These are phyloP conservation scores for Amiota mariae DNA, from an alignment of 2,888 invertebrate species.

Conservation along the genomic window DNA sequence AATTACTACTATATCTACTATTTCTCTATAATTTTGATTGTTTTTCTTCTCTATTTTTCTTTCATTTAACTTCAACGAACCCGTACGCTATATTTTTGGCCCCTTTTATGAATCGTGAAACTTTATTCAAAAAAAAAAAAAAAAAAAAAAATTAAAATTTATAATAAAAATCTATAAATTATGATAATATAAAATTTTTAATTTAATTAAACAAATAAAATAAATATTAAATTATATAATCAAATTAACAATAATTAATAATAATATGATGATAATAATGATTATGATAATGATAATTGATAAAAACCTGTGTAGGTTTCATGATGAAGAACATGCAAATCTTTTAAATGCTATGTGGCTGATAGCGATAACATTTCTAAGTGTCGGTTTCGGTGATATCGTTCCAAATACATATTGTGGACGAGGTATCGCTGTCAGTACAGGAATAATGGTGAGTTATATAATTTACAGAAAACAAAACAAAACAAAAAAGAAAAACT, in stretches of 20 bases:
- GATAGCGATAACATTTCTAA: slow-evolving; percentile 99
- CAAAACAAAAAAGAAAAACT: slow-evolving; percentile 27
- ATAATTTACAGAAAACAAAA: slow-evolving; percentile 43
- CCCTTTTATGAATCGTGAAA: slow-evolving; percentile 31
- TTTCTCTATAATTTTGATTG: background rate
- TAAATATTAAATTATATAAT: slow-evolving; percentile 33
- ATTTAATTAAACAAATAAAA: background rate
- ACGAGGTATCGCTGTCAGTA: slow-evolving; percentile 98
- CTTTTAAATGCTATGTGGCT: slow-evolving; percentile 99
- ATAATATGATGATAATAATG: background rate
- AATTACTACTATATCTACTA: background rate
- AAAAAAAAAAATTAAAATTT: background rate
- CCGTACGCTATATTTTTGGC: slow-evolving; percentile 46
- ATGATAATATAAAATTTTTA: slow-evolving; percentile 1
- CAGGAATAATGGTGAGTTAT: slow-evolving; percentile 98
- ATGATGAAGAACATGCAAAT: slow-evolving; percentile 98
- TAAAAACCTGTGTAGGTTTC: slow-evolving; percentile 82
- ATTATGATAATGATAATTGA: background rate
- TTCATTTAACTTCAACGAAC: slow-evolving; percentile 49
- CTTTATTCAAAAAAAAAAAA: background rate
- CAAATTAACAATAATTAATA: slow-evolving; percentile 33
- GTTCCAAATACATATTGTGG: slow-evolving; percentile 99
- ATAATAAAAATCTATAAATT: slow-evolving; percentile 8
- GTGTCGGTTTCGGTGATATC: slow-evolving; percentile 99
- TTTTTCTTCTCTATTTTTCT: slow-evolving; percentile 47